Base-by-base conservation (phyloP, 1,140 invertebrate genomes). In the Drusus annulatus region DNA sequence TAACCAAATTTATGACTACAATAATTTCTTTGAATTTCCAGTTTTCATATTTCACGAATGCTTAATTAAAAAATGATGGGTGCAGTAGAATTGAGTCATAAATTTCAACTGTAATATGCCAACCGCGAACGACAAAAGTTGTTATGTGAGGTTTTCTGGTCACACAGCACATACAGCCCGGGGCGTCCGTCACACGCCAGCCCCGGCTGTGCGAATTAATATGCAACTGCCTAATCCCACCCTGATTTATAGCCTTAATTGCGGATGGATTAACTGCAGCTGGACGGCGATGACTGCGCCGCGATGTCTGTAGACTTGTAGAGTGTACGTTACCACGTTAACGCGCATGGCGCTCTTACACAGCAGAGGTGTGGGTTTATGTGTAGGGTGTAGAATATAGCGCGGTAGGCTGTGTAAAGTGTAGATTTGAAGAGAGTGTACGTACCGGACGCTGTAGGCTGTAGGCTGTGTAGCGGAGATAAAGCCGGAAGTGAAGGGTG, bases 211-310 rank as follows among this genome's bases (percentile, higher is more conserved):
- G 77, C 78, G 79, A 75, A 83, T 83, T 83, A 80, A 79, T 81
- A 83, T 83, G 79, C 81, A 78, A 58, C 62, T 50, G 45, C 76
- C 28, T 83, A 80, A 83, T 86, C 86, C 86, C 84, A 86, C 87
- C 87, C 89, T 91, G 91, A 92, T 91, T 91, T 91, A 91, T 91
- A 88, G 90, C 91, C 90, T 25, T 75, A 75, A 75, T 58, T 54
- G 54, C 4, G 28, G 86, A 84, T 87, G 91, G 91, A 91, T 91
- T 91, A 91, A 88, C 89, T 80, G 84, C 81, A 76, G 58, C 17
- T 50, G 13, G 8, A 17, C 68, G 36, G 71, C 52, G 25, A 56
- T 58, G 71, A 75, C 71, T 75, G 19, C 23, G 28, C 54, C 21
- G 45, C 25, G 69, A 58, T 75, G 71, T 45, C 54, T 45, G 10